Base-by-base conservation (phyloP, 2,113 vertebrate genomes). In the Condylura cristata region DNA sequence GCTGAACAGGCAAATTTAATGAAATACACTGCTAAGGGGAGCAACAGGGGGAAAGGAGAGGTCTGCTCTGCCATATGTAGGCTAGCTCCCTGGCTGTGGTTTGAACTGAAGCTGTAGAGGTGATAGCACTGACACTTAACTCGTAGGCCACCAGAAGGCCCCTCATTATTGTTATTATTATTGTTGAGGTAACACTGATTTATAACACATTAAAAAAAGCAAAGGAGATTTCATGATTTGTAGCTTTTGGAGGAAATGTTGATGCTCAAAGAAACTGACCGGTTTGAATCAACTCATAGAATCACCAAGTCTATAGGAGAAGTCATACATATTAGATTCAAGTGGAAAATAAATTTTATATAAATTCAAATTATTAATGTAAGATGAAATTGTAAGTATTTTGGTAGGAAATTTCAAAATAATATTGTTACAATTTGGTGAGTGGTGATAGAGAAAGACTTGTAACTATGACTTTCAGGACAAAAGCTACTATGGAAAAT, bases 291-390 rank as follows among this genome's bases (percentile, higher is more conserved):
- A 39, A 32, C 32, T 93, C 79, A 39, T 24, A 75, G 72, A 86
- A 68, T 53, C 34, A 53, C 30, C 8, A 46, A 95, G 10, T 66
- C 70, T 86, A 18, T 44, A 87, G 44, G 46, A 91, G 53, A 87
- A 92, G 91, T 24, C 58, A 22, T 22, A 63, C 11, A 30, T 70
- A 76, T 71, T 83, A 46, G 41, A 48, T 65, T 70, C 66, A 58
- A 71, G 30, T 79, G 48, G 30, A 79, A 46, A 80, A 51, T 65
- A 75, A 93, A 3, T 71, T 46, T 95, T 70, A 95, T 18, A 60
- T 80, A 75, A 51, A 84, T 89, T 94, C 5, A 61, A 75, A 46
- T 75, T 96, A 53, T 89, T 58, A 89, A 48, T 60, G 22, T 94
- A 81, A 86, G 44, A 79, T 56, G 22, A 89, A 83, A 44, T 65